Conservation (phyloP, 1,140 invertebrate species). For the Bombus waltoni region DNA sequence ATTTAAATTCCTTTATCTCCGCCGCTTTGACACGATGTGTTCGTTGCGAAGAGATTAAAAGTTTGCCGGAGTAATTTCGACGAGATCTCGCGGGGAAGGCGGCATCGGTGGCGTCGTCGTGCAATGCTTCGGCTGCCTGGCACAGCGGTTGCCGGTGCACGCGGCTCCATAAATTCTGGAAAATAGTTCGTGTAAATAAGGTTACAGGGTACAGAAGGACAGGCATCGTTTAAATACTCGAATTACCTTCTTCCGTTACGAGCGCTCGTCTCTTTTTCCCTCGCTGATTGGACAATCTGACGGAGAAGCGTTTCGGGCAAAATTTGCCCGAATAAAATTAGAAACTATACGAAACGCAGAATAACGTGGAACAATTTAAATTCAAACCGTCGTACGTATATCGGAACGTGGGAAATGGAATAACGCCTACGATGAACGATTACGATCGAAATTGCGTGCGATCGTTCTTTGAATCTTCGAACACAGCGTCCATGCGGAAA, state of each 20-base stretch:
- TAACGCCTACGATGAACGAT: no score
- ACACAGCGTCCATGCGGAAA: background rate
- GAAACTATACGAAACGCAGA: background rate
- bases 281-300: background rate
- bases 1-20: background rate
- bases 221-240: conserved; percentile 24
- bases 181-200: conserved; percentile 39
- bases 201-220: background rate
- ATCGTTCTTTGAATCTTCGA: background rate
- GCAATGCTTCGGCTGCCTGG: background rate
- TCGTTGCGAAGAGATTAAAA: conserved; percentile 20
- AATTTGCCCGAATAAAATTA: no score
- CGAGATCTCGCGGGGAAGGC: conserved; percentile 10
- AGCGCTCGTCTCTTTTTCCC: background rate
- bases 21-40: background rate
- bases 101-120: background rate
- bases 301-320: no score
- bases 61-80: conserved; percentile 12
- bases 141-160: background rate
- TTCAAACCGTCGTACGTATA: no score
- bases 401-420: background rate
- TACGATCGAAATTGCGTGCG: background rate
- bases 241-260: background rate
- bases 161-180: conserved; percentile 5
- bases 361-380: background rate